phyloP scores from a whole-genome alignment of 1,140 invertebrate species.

The Meteorus sp. region DNA sequence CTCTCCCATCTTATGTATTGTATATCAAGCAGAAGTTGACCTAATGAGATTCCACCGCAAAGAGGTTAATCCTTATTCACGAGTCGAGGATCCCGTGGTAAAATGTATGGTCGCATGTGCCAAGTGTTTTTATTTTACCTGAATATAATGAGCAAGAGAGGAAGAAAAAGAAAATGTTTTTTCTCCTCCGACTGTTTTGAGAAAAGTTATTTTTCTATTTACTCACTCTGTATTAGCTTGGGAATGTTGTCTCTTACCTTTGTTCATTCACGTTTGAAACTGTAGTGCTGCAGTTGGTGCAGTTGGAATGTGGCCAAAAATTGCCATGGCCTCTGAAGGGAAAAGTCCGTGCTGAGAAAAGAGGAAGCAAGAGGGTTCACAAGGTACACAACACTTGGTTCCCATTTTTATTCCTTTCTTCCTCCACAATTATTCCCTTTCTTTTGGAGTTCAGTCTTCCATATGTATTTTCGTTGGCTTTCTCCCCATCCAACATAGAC shows the following conservation, averaged over 20 bases:
- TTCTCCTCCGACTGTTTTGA: background rate
- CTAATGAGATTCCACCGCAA: constrained; percentile 28
- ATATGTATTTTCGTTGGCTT: constrained; percentile 2
- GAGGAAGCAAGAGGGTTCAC: background rate
- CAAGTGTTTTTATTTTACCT: background rate
- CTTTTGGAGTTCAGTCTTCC: no score
- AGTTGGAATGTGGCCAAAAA: constrained; percentile 9
- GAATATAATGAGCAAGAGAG: no score
- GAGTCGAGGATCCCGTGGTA: constrained; percentile 4
- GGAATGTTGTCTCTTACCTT: constrained; percentile 10
- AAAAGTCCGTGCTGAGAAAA: background rate
- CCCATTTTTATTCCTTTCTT: background rate
- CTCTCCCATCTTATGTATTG: constrained; percentile 27
- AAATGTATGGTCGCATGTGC: no score
- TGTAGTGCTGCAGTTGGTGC: background rate
- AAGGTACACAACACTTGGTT: constrained; percentile 1
- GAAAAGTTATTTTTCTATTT: background rate
- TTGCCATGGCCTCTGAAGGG: background rate
- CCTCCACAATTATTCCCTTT: background rate
- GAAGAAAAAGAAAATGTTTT: background rate
- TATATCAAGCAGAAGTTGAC: constrained; percentile 23
- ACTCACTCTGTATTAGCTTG: constrained; percentile 5
- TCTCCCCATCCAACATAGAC: background rate
- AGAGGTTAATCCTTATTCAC: constrained; percentile 25
- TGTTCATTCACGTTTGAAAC: constrained; percentile 1